Evolutionary conservation across 2,888 invertebrate species (phyloP).

Genomic region (Peribatodes rhomboidaria): DNA sequence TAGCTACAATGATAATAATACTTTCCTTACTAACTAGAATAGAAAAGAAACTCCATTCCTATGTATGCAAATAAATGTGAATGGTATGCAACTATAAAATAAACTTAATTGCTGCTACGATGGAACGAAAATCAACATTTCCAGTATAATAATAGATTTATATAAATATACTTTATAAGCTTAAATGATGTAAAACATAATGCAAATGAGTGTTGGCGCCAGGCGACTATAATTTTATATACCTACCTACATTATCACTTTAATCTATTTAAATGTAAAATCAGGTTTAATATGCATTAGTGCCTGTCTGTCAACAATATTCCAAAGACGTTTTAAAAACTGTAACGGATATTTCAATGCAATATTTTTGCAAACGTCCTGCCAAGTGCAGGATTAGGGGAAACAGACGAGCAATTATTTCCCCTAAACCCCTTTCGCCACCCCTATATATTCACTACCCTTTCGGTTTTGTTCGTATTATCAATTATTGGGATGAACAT

Average conservation of each 20-base stretch:
- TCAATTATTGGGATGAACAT: no score
- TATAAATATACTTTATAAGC: background rate
- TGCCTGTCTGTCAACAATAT: conserved; percentile 11
- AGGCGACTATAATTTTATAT: conserved; percentile 30
- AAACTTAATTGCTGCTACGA: background rate
- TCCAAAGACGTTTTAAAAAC: background rate
- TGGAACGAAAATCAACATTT: background rate
- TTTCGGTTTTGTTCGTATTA: no score
- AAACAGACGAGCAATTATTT: no score
- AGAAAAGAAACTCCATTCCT: no score
- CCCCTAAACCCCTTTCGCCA: no score
- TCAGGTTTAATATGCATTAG: conserved; percentile 29
- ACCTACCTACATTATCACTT: conserved; percentile 30
- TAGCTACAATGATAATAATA: no score
- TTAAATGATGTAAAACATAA: conserved; percentile 32
- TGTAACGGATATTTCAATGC: background rate
- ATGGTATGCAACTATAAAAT: no score
- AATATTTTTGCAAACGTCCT: background rate
- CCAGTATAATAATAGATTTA: conserved; percentile 6
- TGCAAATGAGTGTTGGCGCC: conserved; percentile 46
- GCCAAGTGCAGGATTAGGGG: background rate
- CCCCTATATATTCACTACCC: no score
- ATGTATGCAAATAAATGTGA: no score
- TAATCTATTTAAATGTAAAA: conserved; percentile 36
- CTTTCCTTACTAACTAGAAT: no score